Percentiles rank a stretch among this genome's conserved stretches.
phyloP scores from a whole-genome alignment of 1,140 invertebrate genomes.

The Orchestia grillus region DNA sequence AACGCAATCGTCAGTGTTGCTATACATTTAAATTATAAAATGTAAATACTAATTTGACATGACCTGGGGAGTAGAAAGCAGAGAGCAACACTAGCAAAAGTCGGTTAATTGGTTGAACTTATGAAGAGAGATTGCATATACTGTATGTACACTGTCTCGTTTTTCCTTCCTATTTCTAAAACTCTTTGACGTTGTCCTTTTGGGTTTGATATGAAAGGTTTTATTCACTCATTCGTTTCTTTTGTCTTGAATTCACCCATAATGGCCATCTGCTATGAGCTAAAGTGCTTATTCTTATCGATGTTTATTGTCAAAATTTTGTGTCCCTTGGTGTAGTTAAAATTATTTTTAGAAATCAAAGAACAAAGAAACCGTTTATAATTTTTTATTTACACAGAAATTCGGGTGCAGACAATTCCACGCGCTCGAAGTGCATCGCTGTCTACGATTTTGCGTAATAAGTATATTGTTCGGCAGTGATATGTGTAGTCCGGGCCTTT shows the following conservation, averaged over 20 bases:
- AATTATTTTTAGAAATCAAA: background rate
- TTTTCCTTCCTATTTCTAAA: background rate
- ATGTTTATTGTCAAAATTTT: background rate
- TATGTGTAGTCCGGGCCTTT: background rate
- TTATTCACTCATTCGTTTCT: background rate
- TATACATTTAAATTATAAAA: too few species aligned
- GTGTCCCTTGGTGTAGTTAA: background rate
- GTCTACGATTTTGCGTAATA: background rate
- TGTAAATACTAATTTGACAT: too few species aligned
- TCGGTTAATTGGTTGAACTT: background rate
- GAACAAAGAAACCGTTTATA: background rate
- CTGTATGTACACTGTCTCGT: background rate
- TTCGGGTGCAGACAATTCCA: background rate
- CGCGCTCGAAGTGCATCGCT: background rate
- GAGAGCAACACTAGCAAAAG: background rate
- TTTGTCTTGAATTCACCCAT: background rate
- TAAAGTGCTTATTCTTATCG: background rate
- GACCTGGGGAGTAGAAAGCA: background rate
- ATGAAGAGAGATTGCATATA: background rate
- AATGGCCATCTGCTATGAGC: background rate
- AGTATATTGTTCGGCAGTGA: background rate
- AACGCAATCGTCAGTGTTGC: too few species aligned
- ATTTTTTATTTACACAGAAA: background rate
- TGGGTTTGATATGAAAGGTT: background rate
- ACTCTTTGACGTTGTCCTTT: background rate